Percentiles rank a stretch among this genome's conserved stretches.
Conservation (phyloP, 2,888 invertebrate genomes). For the Parnassius orleans region DNA sequence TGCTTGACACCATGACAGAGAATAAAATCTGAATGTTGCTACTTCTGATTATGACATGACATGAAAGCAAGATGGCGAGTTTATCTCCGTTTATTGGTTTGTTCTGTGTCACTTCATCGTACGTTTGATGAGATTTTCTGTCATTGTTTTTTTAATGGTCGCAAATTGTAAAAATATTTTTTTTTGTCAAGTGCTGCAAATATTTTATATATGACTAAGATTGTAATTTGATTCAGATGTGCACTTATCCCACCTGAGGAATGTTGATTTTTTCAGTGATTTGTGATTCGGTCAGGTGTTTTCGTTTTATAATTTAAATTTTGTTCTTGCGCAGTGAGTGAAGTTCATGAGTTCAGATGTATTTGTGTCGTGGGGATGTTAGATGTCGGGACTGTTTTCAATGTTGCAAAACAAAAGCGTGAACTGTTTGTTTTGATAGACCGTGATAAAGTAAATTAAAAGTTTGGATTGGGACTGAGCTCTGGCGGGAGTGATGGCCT, state of each 20-base stretch:
- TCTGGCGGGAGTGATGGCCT: slow-evolving; percentile 86
- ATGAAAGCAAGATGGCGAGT: slow-evolving; percentile 80
- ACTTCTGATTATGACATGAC: slow-evolving; percentile 67
- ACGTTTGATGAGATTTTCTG: slow-evolving; percentile 64
- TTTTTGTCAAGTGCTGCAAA: slow-evolving; percentile 50
- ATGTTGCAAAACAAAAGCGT: slow-evolving; percentile 79
- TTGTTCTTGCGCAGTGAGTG: slow-evolving; percentile 80
- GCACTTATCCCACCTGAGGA: slow-evolving; percentile 83
- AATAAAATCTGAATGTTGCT: slow-evolving; percentile 54
- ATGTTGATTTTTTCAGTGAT: slow-evolving; percentile 83
- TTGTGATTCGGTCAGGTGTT: slow-evolving; percentile 83
- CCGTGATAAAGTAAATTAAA: slow-evolving; percentile 69
- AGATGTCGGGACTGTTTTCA: slow-evolving; percentile 78
- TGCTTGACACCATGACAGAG: slow-evolving; percentile 35
- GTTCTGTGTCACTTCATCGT: slow-evolving; percentile 64
- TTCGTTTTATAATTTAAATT: slow-evolving; percentile 77
- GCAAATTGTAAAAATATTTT: slow-evolving; percentile 43
- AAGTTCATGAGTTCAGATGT: slow-evolving; percentile 75
- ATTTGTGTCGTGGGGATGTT: slow-evolving; percentile 77
- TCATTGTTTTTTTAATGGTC: slow-evolving; percentile 60
- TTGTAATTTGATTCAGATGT: slow-evolving; percentile 51
- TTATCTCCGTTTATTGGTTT: slow-evolving; percentile 76
- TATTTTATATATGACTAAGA: slow-evolving; percentile 42
- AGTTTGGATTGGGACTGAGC: slow-evolving; percentile 79
- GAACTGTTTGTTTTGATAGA: slow-evolving; percentile 80